Evolutionary conservation across 2,113 vertebrate genomes (phyloP).

Genomic region (Casuarius casuarius): DNA sequence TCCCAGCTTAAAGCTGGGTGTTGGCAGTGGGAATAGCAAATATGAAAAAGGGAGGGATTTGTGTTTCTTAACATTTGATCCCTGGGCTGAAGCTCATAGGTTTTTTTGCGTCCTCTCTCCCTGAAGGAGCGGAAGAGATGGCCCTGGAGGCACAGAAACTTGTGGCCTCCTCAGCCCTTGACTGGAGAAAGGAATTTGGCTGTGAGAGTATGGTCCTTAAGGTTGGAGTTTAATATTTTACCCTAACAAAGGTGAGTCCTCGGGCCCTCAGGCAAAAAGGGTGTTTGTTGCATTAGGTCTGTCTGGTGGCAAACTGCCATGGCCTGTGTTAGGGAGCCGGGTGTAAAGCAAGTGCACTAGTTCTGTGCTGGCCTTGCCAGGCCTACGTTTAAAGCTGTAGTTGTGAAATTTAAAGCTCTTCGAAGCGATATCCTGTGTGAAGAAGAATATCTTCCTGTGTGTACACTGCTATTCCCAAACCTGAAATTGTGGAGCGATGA

Average conservation of each 20-base stretch:
- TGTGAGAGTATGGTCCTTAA: neutral
- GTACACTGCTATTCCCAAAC: neutral
- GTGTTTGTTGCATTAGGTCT: neutral
- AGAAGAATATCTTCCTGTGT: neutral
- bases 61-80: neutral
- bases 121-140: neutral
- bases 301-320: neutral
- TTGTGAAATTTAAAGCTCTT: neutral
- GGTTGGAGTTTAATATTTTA: neutral
- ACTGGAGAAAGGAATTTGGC: neutral
- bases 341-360: neutral
- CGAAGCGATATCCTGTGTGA: accelerated
- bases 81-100: neutral
- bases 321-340: accelerated
- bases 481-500: neutral
- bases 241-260: neutral
- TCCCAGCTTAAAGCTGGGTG: neutral
- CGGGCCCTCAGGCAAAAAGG: neutral
- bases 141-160: neutral
- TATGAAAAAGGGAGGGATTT: neutral
- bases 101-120: neutral
- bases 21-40: too few species aligned
- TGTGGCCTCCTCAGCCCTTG: neutral
- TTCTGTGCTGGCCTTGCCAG: neutral
- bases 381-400: neutral